Evolutionary conservation across 2,113 vertebrate genomes (phyloP).

Genomic region (Erinaceus europaeus): DNA sequence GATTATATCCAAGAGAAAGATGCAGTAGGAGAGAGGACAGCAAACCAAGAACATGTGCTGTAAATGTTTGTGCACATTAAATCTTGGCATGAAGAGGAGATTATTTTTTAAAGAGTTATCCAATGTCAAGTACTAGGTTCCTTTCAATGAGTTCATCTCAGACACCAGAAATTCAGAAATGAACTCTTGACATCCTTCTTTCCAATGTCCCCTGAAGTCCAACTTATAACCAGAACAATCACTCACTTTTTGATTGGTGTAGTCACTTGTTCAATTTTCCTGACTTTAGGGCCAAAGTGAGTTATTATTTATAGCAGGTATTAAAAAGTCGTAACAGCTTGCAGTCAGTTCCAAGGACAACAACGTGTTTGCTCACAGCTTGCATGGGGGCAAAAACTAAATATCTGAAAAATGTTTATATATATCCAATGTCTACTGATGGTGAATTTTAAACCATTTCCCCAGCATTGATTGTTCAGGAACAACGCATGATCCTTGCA

Average conservation of each 20-base stretch:
- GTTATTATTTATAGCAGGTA: background rate
- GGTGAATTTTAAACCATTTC: background rate
- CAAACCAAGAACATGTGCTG: background rate
- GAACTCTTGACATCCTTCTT: background rate
- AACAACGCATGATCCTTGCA: no score
- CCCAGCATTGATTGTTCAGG: background rate
- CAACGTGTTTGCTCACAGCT: background rate
- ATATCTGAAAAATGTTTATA: background rate
- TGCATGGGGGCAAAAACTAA: background rate
- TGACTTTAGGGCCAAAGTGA: background rate
- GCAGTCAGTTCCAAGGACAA: background rate
- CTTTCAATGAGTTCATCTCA: background rate
- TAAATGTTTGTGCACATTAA: background rate
- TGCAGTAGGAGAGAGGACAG: background rate
- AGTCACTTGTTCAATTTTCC: slow-evolving; percentile 9
- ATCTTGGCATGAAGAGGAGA: background rate
- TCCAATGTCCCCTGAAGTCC: background rate
- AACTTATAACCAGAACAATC: background rate
- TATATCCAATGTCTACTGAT: background rate
- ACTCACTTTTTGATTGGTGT: background rate
- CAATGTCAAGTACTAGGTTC: background rate
- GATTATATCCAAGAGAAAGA: background rate
- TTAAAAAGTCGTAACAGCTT: background rate
- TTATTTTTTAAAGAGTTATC: background rate
- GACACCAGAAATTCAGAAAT: background rate